Percentiles rank a stretch among this genome's conserved stretches.
Evolutionary conservation across 2,888 invertebrate species (phyloP).

Genomic region (Actias luna): DNA sequence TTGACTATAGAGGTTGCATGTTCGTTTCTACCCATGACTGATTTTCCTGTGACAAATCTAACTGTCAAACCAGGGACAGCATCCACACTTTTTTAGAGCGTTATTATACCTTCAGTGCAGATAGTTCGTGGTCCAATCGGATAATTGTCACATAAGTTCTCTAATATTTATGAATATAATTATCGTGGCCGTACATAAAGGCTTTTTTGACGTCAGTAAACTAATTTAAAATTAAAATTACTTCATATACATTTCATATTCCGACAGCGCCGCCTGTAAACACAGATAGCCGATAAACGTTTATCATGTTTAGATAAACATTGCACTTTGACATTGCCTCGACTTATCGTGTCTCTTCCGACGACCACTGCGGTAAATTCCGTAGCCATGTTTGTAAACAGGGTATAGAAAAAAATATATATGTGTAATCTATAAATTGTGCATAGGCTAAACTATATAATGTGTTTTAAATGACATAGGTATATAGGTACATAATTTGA

Average conservation of each 20-base stretch:
- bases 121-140: no score
- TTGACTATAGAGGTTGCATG: no score
- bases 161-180: no score
- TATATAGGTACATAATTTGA: no score
- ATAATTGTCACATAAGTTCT: no score
- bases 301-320: constrained; percentile 30
- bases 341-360: constrained; percentile 46
- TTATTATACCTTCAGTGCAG: no score
- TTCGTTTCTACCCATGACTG: no score
- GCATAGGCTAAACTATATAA: not conserved
- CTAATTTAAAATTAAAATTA: not conserved
- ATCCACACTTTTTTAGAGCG: no score
- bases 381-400: constrained; percentile 18
- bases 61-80: no score
- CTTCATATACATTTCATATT: constrained; percentile 13
- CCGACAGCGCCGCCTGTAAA: constrained; percentile 19
- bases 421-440: not conserved
- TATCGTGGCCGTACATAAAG: no score
- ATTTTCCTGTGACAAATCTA: no score
- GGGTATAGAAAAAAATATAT: not conserved
- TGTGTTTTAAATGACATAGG: not conserved
- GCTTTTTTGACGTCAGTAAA: no score
- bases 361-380: constrained; percentile 34
- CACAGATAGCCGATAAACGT: constrained; percentile 28
- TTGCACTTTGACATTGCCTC: constrained; percentile 50